Conservation (phyloP, 2,888 invertebrate species). For the Clitarchus hookeri region DNA sequence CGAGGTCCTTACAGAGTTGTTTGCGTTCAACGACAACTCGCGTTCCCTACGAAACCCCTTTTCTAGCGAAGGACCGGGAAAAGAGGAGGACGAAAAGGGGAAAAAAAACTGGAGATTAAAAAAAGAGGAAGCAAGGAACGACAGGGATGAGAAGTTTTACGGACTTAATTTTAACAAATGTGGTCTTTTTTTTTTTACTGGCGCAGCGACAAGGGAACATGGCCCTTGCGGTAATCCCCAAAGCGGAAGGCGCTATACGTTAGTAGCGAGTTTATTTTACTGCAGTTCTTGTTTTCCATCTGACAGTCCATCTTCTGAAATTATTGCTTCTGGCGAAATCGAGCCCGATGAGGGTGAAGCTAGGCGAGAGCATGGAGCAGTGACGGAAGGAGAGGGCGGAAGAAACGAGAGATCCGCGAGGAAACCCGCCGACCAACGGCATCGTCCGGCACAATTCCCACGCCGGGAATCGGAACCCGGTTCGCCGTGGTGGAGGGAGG, state of each 20-base stretch:
- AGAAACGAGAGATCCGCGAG: too few relatives aligned
- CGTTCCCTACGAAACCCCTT: background rate
- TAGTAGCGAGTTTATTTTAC: background rate
- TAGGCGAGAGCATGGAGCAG: too few relatives aligned
- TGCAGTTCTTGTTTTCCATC: background rate
- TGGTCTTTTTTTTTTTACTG: background rate
- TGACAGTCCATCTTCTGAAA: background rate
- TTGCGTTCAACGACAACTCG: background rate
- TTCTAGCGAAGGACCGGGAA: background rate
- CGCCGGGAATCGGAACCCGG: too few relatives aligned
- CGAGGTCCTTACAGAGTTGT: slow-evolving; percentile 8
- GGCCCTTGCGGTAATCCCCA: background rate
- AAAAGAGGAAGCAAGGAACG: background rate
- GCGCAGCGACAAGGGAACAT: background rate
- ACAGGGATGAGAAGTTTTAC: background rate
- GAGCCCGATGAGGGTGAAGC: too few relatives aligned
- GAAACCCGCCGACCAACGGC: too few relatives aligned
- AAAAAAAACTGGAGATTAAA: background rate
- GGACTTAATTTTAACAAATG: slow-evolving; percentile 14
- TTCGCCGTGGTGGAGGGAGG: too few relatives aligned
- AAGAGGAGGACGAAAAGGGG: background rate
- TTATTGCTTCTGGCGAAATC: too few relatives aligned
- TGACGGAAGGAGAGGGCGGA: too few relatives aligned
- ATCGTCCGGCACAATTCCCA: too few relatives aligned
- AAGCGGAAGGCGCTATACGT: background rate